Conservation (phyloP, 2,797 vertebrate species). For the Helostoma temminkii region DNA sequence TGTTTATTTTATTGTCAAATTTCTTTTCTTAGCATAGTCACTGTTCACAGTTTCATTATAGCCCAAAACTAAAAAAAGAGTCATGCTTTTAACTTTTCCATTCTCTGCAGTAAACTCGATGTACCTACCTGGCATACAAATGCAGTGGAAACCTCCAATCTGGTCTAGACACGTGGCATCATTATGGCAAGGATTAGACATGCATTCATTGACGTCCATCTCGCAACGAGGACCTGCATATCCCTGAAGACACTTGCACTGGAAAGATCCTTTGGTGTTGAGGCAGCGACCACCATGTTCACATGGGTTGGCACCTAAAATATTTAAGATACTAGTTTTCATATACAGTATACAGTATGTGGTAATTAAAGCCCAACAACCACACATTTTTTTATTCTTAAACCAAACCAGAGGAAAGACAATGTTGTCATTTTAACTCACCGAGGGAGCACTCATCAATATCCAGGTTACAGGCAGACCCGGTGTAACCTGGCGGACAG, state of each 20-base stretch:
- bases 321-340: background rate
- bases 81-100: background rate
- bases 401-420: background rate
- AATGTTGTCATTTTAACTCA: conserved; percentile 56
- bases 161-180: conserved; percentile 98
- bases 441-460: conserved; percentile 96
- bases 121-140: conserved; percentile 94
- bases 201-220: conserved; percentile 96
- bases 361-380: background rate
- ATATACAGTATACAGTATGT: too few relatives aligned
- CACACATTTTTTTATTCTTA: background rate
- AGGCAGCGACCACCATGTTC: conserved; percentile 96
- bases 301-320: conserved; percentile 94
- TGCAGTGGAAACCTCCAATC: conserved; percentile 97
- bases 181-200: conserved; percentile 97
- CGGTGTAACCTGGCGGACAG: conserved; percentile 93
- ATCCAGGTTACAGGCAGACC: conserved; percentile 95
- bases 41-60: background rate
- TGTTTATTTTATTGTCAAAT: too few relatives aligned
- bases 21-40: background rate
- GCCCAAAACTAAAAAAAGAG: background rate
- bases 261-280: conserved; percentile 97
- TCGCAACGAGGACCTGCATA: conserved; percentile 96
- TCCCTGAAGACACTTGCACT: conserved; percentile 94
- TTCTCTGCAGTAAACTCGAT: background rate